Evolutionary conservation across 2,113 vertebrate genomes (phyloP), one percentile per base, ranked within the genome.

Genomic region (Sakesphorus luctuosus): DNA sequence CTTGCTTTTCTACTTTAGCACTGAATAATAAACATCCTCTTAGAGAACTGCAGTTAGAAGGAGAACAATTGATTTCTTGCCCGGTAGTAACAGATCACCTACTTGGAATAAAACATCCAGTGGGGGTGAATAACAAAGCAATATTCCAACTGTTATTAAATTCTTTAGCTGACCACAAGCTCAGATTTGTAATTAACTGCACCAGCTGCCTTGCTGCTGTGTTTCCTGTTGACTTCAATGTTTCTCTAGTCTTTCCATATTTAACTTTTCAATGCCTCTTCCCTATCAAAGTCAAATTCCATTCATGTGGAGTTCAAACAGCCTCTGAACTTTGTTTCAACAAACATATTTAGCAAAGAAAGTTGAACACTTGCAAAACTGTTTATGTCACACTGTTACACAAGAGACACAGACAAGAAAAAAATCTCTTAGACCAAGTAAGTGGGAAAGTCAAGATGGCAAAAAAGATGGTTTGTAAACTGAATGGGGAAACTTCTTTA

Each of bases 251-350:
- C 71, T 88, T 43, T 35, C 18, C 18, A 25, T 24, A 75, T 52
- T 55, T 61, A 62, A 75, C 31, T 75, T 72, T 87, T 44, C 55
- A 75, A 50, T 9, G 40, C 9, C 44, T 73, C n/a, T 83, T 12
- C 62, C 17, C 66, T 25, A 29, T 1, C 6, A 85, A 89, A 84
- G 52, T 15, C 6, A 28, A 87, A 47, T n/a, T 35, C 38, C 2
- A 1, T 69, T 56, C 10, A n/a, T 29, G 15, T 13, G 4, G 4
- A 81, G 29, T 52, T 93, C 58, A 59, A 79, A 62, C 7, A 13
- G 36, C 66, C 59, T 75, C 58, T 82, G 66, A 82, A 87, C 84
- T 82, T 87, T 79, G 77, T 65, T 94, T 89, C 36, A 91, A 94
- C 36, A 84, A 81, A 92, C 52, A 89, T 6, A 5, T 58, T 90